Percentiles rank a stretch among this genome's conserved stretches.
Conservation (phyloP, 30 jellyfish, hydroid and myxozoan species). For the Aurelia aurita complex sp. Pacific region DNA sequence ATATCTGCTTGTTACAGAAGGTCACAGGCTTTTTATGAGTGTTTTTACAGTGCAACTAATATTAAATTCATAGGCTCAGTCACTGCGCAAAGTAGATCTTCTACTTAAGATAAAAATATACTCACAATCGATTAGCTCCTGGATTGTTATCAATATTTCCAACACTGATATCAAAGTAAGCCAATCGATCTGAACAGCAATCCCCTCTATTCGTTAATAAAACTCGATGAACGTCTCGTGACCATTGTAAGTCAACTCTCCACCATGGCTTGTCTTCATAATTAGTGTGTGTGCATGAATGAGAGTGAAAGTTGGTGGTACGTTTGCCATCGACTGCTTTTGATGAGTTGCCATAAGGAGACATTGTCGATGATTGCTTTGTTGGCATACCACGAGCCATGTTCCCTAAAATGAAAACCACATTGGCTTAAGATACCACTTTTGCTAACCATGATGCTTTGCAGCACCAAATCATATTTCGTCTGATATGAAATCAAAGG, state of each 20-base stretch:
- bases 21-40: no score
- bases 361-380: constrained; percentile 34
- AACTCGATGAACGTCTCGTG: constrained; percentile 27
- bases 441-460: no score
- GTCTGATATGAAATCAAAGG: no score
- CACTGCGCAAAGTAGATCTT: no score
- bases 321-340: constrained; percentile 64
- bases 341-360: constrained; percentile 23
- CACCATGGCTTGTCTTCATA: constrained; percentile 55
- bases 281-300: constrained; percentile 55
- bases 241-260: constrained; percentile 51
- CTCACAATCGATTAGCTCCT: constrained; percentile 29
- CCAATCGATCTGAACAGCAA: constrained; percentile 36
- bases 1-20: no score
- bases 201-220: constrained; percentile 30
- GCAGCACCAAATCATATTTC: no score
- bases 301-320: constrained; percentile 18
- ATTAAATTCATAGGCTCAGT: no score
- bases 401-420: constrained; percentile 21
- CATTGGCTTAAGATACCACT: no score
- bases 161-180: constrained; percentile 43
- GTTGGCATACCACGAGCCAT: constrained; percentile 64
- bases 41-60: no score
- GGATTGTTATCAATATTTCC: constrained; percentile 38
- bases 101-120: neutral